Base-by-base conservation (phyloP, 2,888 invertebrate genomes). In the Pristionchus mayeri region DNA sequence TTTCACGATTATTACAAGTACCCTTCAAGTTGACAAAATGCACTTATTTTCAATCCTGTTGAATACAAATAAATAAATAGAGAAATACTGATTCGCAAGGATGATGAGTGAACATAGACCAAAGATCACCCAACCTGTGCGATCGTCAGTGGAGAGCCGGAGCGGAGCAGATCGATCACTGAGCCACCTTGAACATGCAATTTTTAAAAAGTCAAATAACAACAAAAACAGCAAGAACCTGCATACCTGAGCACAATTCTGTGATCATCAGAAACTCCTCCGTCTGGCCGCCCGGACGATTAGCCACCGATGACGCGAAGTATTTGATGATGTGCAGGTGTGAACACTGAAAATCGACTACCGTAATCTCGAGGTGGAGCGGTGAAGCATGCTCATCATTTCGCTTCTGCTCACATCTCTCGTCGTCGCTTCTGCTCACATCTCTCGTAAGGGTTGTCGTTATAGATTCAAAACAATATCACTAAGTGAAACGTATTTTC, bases 231-330 rank as follows among this genome's bases (percentile, higher is more conserved):
- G n/a, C n/a, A n/a, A n/a, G n/a, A n/a, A 30, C 48, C 2, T 63
- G 27, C 18, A 27, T 93, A 94, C 97, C 97, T 93, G 96, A 95
- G 94, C 98, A 98, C 50, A 98, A 94, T 94, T 98, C 98, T 16
- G 97, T 97, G 76, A 98, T 95, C 87, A 98, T 94, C 90, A 98
- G 94, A 94, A 96, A 98, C 94, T 98, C 98, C 71, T 95, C 95
- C 18, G 85, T 63, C 0, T 21, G 3, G 34, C 94, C 96, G 96
- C 16, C 96, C 96, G 96, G 95, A 67, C 95, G 94, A 93, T 96
- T 96, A 93, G 96, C 96, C 93, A 95, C 95, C 44, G 95, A 94
- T 81, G 97, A 97, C 81, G 96, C 95, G 91, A 97, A 95, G 84
- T 88, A 91, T 37, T 85, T 71, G 9, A 91, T 67, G 89, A 98